phyloP scores from a whole-genome alignment of 1,140 invertebrate species.

The Latrodectus geometricus region DNA sequence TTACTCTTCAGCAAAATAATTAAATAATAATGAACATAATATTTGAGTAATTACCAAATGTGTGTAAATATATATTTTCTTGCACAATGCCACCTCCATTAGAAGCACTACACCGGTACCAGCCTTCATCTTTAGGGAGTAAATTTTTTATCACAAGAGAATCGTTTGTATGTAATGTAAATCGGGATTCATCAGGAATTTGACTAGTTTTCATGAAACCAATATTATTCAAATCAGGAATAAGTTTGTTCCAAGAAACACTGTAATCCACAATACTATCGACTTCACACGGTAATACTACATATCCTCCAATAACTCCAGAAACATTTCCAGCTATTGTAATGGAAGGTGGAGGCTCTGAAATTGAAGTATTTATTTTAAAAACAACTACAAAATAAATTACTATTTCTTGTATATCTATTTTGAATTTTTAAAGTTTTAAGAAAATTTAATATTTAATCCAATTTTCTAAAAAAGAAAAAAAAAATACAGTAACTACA shows the following conservation, averaged over 20 bases:
- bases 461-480: too few relatives aligned
- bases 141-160: conserved; percentile 66
- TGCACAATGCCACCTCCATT: conserved; percentile 71
- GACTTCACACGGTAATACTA: conserved; percentile 70
- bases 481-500: too few relatives aligned
- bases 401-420: too few relatives aligned
- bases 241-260: conserved; percentile 70
- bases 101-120: conserved; percentile 71
- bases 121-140: conserved; percentile 68
- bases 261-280: conserved; percentile 70
- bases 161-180: conserved; percentile 62
- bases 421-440: too few relatives aligned
- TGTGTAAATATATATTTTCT: conserved; percentile 62
- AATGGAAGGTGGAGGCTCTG: conserved; percentile 73
- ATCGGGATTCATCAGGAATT: conserved; percentile 40
- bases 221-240: conserved; percentile 12
- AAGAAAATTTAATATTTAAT: too few relatives aligned
- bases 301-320: conserved; percentile 68
- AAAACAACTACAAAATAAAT: too few relatives aligned
- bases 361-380: background rate
- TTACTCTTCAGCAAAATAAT: too few relatives aligned
- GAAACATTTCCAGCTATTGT: conserved; percentile 69
- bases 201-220: conserved; percentile 24
- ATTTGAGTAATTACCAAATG: conserved; percentile 27
- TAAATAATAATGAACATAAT: conserved; percentile 5